A percentile compares a stretch with the other conserved stretches of the same genome.
These are phyloP conservation scores for Phoronis australis DNA, from an alignment of 2,888 invertebrate species.

Conservation along the genomic window DNA sequence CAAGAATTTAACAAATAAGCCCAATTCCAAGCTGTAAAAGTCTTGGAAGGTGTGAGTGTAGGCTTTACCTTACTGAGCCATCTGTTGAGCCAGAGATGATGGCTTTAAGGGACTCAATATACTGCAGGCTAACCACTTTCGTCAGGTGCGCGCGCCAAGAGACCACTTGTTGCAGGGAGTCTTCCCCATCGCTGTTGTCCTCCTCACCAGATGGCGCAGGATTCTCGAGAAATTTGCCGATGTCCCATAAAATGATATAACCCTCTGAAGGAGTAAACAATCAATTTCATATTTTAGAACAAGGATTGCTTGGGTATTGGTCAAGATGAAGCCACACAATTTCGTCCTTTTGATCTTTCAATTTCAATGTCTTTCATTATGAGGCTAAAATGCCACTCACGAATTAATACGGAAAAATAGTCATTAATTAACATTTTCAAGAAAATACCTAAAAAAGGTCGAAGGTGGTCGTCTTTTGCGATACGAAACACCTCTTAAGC, in stretches of 20 bases:
- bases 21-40: background rate
- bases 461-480: too few species aligned
- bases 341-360: too few species aligned
- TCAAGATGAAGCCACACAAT: too few species aligned
- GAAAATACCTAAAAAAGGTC: too few species aligned
- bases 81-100: slow-evolving; percentile 45
- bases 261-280: slow-evolving; percentile 35
- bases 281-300: too few species aligned
- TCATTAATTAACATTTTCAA: too few species aligned
- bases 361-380: too few species aligned
- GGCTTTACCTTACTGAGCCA: slow-evolving; percentile 44
- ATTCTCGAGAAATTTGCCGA: slow-evolving; percentile 37
- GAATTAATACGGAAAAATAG: too few species aligned
- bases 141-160: slow-evolving; percentile 47
- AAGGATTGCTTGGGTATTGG: too few species aligned
- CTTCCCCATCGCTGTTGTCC: slow-evolving; percentile 14
- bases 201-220: slow-evolving; percentile 15
- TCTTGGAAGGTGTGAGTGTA: background rate
- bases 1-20: background rate
- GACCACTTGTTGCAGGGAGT: slow-evolving; percentile 38
- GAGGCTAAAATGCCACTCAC: too few species aligned
- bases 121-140: slow-evolving; percentile 36
- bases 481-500: too few species aligned
- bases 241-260: slow-evolving; percentile 45
- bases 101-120: slow-evolving; percentile 32